phyloP scores from a whole-genome alignment of 2,888 invertebrate species.

The Pyrrhia umbra region DNA sequence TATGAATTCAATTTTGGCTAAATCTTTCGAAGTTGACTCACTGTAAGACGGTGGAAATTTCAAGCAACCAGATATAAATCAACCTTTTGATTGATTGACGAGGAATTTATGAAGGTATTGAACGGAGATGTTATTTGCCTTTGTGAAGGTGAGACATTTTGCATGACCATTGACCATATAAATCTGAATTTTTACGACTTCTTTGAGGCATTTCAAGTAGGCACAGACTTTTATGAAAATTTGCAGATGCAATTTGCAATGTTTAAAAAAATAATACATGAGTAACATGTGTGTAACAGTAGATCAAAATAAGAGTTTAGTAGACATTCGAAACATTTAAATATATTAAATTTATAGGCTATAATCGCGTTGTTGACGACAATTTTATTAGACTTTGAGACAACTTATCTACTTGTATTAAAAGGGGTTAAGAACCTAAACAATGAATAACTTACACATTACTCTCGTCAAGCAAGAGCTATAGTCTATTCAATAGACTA shows the following conservation, averaged over 20 bases:
- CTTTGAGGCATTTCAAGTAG: background rate
- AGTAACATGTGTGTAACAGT: no score
- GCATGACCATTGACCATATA: background rate
- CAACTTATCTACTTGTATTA: no score
- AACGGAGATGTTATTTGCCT: background rate
- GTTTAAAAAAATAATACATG: no score
- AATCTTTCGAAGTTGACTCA: constrained; percentile 34
- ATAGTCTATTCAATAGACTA: no score
- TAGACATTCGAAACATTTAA: no score
- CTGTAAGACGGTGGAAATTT: constrained; percentile 18
- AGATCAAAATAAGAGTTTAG: no score
- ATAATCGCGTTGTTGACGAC: background rate
- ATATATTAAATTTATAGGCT: background rate
- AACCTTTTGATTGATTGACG: constrained; percentile 6
- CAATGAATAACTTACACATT: no score
- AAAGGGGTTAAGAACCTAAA: no score
- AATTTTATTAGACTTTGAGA: background rate
- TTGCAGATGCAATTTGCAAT: no score
- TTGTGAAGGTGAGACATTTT: background rate
- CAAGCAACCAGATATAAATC: constrained; percentile 7
- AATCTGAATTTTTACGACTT: background rate
- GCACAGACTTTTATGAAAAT: background rate
- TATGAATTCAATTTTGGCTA: constrained; percentile 19
- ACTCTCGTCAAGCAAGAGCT: no score
- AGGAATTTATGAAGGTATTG: constrained; percentile 15